Conservation (phyloP, 2,888 invertebrate species). For the Xestia ashworthii region DNA sequence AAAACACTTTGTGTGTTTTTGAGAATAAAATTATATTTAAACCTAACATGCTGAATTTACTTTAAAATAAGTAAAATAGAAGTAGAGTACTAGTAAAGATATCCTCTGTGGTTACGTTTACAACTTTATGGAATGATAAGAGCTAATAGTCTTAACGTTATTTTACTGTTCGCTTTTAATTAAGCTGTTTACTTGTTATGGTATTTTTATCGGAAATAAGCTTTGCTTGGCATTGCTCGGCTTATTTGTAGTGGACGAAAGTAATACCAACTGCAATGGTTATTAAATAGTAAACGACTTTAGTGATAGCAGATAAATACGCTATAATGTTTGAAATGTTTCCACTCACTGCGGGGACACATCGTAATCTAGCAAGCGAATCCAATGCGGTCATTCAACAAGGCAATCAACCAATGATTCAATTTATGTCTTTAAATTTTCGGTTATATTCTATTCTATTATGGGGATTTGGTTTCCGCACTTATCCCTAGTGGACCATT, state of each 20-base stretch:
- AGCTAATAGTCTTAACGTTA: conserved; percentile 9
- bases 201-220: conserved; percentile 6
- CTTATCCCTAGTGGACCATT: too few species aligned
- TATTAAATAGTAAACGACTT: neutral
- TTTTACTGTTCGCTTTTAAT: conserved; percentile 30
- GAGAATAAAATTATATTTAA: too few species aligned
- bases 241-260: neutral
- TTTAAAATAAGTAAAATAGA: neutral
- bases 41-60: neutral
- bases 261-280: neutral
- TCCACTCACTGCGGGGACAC: too few species aligned
- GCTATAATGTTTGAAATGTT: too few species aligned
- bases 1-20: too few species aligned
- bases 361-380: neutral
- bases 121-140: conserved; percentile 5
- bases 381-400: neutral
- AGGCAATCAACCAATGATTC: too few species aligned
- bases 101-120: conserved; percentile 19
- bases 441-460: neutral
- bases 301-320: neutral
- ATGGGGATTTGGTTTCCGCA: too few species aligned
- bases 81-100: neutral
- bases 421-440: neutral
- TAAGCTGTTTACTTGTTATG: conserved; percentile 18
- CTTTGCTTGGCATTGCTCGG: neutral